phyloP scores from a whole-genome alignment of 2,797 vertebrate species.

The Sebastes taczanowskii region DNA sequence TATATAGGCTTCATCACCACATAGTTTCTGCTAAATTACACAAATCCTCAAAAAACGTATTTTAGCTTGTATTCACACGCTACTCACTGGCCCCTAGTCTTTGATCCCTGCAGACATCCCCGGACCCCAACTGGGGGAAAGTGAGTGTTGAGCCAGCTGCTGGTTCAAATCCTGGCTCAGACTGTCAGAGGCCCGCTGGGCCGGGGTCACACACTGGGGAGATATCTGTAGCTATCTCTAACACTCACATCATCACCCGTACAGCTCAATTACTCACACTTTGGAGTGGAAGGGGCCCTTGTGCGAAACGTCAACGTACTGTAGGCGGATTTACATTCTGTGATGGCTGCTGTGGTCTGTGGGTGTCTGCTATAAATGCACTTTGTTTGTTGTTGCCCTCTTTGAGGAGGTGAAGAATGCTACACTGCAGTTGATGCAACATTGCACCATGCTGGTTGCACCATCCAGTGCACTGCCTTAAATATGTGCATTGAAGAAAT shows the following conservation, averaged over 20 bases:
- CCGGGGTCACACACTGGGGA: slow-evolving; percentile 46
- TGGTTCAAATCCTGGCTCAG: slow-evolving; percentile 54
- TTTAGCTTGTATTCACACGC: slow-evolving; percentile 40
- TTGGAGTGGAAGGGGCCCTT: slow-evolving; percentile 7
- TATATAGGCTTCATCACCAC: neutral
- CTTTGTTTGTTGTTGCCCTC: slow-evolving; percentile 6
- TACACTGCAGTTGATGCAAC: slow-evolving; percentile 29
- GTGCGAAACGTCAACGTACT: neutral
- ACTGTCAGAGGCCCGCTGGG: slow-evolving; percentile 56
- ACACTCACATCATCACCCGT: slow-evolving; percentile 55
- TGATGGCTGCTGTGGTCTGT: neutral
- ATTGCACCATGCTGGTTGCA: neutral
- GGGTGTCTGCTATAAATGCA: slow-evolving; percentile 2
- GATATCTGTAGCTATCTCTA: slow-evolving; percentile 37
- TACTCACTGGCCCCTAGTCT: slow-evolving; percentile 24
- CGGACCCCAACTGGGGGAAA: slow-evolving; percentile 38
- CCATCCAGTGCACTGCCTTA: slow-evolving; percentile 3
- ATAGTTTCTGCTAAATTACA: neutral
- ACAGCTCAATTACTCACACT: slow-evolving; percentile 47
- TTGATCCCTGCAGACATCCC: slow-evolving; percentile 41
- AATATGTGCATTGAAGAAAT: slow-evolving; percentile 26
- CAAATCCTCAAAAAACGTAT: slow-evolving; percentile 10
- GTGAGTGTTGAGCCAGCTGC: slow-evolving; percentile 61
- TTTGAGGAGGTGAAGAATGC: slow-evolving; percentile 27
- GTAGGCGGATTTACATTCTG: slow-evolving; percentile 16